Conservation (phyloP, 2,113 vertebrate genomes). For the Pterocles gutturalis region DNA sequence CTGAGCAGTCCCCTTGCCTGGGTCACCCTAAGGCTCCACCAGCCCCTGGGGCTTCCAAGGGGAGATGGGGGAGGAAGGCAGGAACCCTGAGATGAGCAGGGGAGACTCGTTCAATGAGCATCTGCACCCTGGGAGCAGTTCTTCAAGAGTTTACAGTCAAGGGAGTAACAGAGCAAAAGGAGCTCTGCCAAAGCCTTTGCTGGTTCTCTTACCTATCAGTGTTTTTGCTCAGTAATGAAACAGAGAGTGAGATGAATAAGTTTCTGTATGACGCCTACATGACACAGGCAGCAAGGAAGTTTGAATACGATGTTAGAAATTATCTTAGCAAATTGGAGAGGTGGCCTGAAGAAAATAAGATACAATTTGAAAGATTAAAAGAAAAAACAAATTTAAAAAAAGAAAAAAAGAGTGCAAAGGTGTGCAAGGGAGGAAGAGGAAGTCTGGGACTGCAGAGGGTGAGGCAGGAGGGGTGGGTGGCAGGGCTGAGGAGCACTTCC, state of each 20-base stretch:
- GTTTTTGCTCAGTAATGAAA: not conserved
- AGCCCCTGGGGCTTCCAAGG: not conserved
- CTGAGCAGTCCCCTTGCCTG: accelerated
- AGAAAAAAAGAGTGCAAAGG: not conserved
- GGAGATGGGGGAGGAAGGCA: not conserved
- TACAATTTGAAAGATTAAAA: not conserved
- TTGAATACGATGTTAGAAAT: accelerated
- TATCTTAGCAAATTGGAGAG: not conserved
- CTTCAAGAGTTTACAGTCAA: accelerated
- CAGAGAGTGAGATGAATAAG: not conserved
- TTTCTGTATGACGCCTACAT: accelerated
- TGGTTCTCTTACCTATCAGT: accelerated
- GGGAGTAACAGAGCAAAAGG: accelerated
- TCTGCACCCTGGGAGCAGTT: not conserved
- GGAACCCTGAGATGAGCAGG: not conserved
- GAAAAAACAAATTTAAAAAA: no score
- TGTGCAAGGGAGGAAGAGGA: no score
- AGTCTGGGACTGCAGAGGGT: not conserved
- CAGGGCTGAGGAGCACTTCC: not conserved
- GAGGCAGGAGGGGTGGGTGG: not conserved
- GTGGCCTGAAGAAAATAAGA: not conserved
- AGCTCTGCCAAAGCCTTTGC: not conserved
- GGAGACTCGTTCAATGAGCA: not conserved
- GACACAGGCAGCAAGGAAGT: not conserved
- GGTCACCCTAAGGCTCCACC: not conserved